Conservation (phyloP, 2,797 vertebrate genomes). For the Diglossa cyanea region DNA sequence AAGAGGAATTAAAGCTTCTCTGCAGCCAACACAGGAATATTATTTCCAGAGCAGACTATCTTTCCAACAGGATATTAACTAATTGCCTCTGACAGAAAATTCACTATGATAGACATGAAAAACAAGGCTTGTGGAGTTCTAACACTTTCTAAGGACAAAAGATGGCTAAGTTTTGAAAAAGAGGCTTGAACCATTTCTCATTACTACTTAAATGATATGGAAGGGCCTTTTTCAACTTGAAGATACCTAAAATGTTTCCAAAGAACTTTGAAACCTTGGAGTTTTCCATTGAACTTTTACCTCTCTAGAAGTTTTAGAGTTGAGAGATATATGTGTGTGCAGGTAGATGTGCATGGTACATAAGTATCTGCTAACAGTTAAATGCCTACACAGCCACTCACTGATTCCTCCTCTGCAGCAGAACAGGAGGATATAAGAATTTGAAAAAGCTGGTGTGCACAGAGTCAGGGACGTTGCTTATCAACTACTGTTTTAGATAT, state of each 20-base stretch:
- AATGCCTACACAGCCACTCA: not conserved
- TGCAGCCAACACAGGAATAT: not conserved
- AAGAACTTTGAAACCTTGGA: not conserved
- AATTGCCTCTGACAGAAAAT: not conserved
- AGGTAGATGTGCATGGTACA: no score
- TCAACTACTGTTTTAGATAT: not conserved
- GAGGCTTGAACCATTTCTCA: not conserved
- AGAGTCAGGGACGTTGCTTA: not conserved
- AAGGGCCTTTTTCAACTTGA: not conserved
- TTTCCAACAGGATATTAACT: not conserved
- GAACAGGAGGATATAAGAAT: not conserved
- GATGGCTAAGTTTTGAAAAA: not conserved
- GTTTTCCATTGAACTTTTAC: not conserved
- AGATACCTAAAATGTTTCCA: not conserved
- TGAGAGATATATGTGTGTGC: not conserved
- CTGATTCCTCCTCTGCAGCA: not conserved
- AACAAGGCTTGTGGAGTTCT: not conserved
- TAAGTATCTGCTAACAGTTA: not conserved
- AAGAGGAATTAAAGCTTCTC: not conserved
- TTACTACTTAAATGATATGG: not conserved
- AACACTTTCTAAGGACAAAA: not conserved
- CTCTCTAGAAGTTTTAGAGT: not conserved
- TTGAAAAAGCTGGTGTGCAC: not conserved
- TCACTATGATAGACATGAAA: not conserved
- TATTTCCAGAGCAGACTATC: not conserved